phyloP scores from a whole-genome alignment of 2,888 invertebrate species.

The Pyralis farinalis region DNA sequence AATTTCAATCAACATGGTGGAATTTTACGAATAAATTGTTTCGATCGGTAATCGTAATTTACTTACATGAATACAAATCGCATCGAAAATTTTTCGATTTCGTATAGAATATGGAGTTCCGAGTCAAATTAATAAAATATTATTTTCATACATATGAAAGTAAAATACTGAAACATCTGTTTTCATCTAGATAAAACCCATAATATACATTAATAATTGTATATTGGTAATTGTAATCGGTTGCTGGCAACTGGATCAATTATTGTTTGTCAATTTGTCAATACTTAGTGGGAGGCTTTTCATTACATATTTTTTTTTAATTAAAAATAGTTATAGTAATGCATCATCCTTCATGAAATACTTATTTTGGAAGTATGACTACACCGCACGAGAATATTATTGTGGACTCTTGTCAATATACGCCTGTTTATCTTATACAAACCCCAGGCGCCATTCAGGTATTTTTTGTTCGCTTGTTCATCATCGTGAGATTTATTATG shows the following conservation, averaged over 20 bases:
- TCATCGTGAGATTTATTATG: slow-evolving; percentile 18
- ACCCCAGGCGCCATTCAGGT: slow-evolving; percentile 66
- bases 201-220: no score
- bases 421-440: slow-evolving; percentile 69
- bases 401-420: slow-evolving; percentile 67
- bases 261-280: slow-evolving; percentile 24
- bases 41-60: no score
- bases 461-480: slow-evolving; percentile 30
- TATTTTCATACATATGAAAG: no score
- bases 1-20: no score
- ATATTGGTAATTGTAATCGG: background rate
- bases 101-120: no score
- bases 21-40: no score
- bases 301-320: slow-evolving; percentile 6
- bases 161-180: no score
- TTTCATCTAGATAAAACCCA: no score
- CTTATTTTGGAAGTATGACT: slow-evolving; percentile 47
- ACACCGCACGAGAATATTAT: slow-evolving; percentile 55
- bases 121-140: no score
- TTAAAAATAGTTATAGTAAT: slow-evolving; percentile 30
- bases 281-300: slow-evolving; percentile 12
- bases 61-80: no score
- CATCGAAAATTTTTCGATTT: no score
- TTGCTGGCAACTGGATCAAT: background rate
- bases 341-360: slow-evolving; percentile 27